Conservation (phyloP, 2,888 invertebrate species). For the Ptycholaimellus sp. region DNA sequence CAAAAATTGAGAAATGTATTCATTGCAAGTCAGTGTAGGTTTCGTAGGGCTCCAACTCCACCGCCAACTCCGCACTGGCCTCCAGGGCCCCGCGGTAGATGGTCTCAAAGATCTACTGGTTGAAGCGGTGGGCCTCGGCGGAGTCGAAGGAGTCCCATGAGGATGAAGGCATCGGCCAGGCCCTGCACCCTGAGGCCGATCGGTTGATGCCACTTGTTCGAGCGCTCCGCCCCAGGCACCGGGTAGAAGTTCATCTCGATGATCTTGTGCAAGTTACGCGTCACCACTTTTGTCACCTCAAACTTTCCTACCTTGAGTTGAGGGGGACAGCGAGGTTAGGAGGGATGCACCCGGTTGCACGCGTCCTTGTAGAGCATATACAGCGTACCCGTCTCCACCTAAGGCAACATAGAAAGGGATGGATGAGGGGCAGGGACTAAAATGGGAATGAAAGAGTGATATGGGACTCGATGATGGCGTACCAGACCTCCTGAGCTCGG, state of each 20-base stretch:
- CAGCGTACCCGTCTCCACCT: constrained; percentile 91
- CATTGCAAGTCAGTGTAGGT: too few relatives aligned
- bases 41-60: constrained; percentile 53
- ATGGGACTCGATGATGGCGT: constrained; percentile 60
- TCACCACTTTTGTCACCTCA: constrained; percentile 46
- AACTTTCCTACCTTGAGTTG: constrained; percentile 40
- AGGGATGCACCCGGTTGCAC: constrained; percentile 77
- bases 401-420: too few relatives aligned
- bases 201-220: constrained; percentile 51
- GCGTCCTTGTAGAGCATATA: constrained; percentile 57
- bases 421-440: not conserved
- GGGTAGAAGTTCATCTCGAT: constrained; percentile 93
- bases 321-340: constrained; percentile 51
- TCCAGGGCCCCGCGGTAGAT: constrained; percentile 89
- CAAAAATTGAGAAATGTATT: too few relatives aligned
- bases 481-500: constrained; percentile 68
- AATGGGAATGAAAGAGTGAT: constrained; percentile 4
- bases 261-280: constrained; percentile 76
- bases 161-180: constrained; percentile 76
- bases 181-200: constrained; percentile 82
- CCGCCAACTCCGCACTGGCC: constrained; percentile 75
- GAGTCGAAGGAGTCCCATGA: constrained; percentile 85
- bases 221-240: constrained; percentile 47
- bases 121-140: constrained; percentile 54
- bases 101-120: constrained; percentile 88